Base-by-base conservation (phyloP, 2,113 vertebrate species). In the Callipepla californica region DNA sequence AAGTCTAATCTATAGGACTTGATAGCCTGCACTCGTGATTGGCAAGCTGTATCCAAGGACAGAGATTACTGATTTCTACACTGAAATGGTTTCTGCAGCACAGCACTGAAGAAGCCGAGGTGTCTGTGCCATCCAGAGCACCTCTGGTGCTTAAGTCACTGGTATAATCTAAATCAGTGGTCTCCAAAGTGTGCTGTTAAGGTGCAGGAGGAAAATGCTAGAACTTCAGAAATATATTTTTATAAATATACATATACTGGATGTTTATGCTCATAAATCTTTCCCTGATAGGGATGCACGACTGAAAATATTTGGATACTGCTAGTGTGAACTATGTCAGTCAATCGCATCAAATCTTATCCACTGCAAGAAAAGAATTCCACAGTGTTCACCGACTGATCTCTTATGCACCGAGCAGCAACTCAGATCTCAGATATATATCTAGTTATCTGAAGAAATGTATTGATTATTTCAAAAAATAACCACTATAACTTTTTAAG, bases 221-320 rank as follows among this genome's bases (percentile, higher is more conserved):
- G 17, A 66, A 57, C 9, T 66, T 80, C 32, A 73, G n/a, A 68
- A 48, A 23, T 0, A 0, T 23, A 11, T 47, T 42, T 62, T 4
- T 58, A 3, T 28, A 69, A 34, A 8, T 53, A 13, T 5, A 9
- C 38, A 11, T 40, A 17, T n/a, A 19, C 10, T 11, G 11, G 3
- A 3, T 12, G 1, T 59, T 12, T 2, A 0, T 44, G 10, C 36
- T 80, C 14, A n/a, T 20, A 77, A 81, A 12, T 1, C 1, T 16
- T 65, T 73, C 16, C 8, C 13, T 86, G 5, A 22, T 20, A 45
- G 20, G 55, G 11, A 11, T 45, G 14, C 7, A 8, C 23, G 14
- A 13, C 34, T 2, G 55, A 73, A 80, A 74, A 67, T 14, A 25
- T 72, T 69, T 80, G 58, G 25, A 80, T 11, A 28, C 22, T 14